phyloP scores from a whole-genome alignment of 1,140 invertebrate species.

The Plectrocnemia conspersa region DNA sequence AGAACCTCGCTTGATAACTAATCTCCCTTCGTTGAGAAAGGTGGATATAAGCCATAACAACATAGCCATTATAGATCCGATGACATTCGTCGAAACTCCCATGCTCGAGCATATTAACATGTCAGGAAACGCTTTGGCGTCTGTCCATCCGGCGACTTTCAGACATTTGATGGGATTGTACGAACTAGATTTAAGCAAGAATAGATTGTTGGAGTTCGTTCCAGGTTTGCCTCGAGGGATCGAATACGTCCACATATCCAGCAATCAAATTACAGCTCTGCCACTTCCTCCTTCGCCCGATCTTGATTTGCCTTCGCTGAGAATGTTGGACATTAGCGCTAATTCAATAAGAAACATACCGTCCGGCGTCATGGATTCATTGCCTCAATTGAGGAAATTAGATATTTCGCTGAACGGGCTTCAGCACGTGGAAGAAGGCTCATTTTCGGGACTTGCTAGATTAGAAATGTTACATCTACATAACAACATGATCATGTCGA shows the following conservation, averaged over 20 bases:
- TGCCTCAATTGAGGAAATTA: slow-evolving; percentile 66
- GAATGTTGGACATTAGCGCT: slow-evolving; percentile 68
- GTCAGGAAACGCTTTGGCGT: slow-evolving; percentile 64
- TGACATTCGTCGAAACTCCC: slow-evolving; percentile 65
- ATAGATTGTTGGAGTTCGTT: slow-evolving; percentile 65
- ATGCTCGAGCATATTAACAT: slow-evolving; percentile 74
- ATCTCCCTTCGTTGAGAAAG: slow-evolving; percentile 68
- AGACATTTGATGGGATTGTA: slow-evolving; percentile 67
- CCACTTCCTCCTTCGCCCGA: slow-evolving; percentile 60
- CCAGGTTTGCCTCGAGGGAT: slow-evolving; percentile 69
- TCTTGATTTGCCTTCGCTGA: slow-evolving; percentile 63
- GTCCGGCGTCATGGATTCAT: slow-evolving; percentile 59
- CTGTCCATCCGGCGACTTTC: slow-evolving; percentile 68
- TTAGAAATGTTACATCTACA: slow-evolving; percentile 72
- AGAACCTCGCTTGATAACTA: slow-evolving; percentile 65
- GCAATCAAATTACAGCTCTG: slow-evolving; percentile 66
- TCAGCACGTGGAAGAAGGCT: slow-evolving; percentile 62
- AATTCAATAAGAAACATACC: slow-evolving; percentile 71
- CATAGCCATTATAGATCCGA: slow-evolving; percentile 64
- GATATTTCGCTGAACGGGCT: slow-evolving; percentile 74
- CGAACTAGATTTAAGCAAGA: slow-evolving; percentile 73
- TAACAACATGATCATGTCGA: slow-evolving; percentile 65
- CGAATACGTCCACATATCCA: slow-evolving; percentile 69
- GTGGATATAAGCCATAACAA: slow-evolving; percentile 77
- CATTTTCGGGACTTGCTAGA: slow-evolving; percentile 64